Evolutionary conservation across 1,140 invertebrate genomes (phyloP), one percentile per base, ranked within the genome.

Genomic region (Nylanderia fulva): DNA sequence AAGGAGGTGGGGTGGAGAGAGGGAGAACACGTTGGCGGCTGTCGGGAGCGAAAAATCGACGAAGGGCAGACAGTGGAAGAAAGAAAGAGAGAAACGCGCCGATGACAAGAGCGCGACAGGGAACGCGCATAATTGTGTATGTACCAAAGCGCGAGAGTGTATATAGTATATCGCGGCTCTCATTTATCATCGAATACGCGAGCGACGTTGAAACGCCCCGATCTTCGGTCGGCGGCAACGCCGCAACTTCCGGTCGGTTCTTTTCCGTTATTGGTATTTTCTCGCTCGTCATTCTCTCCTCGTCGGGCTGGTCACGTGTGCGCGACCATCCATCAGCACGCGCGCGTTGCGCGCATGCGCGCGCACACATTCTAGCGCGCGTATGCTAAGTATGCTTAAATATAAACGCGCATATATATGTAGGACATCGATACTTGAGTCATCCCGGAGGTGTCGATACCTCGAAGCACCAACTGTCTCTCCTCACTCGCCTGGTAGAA

Each of bases 1-100:
- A 71, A n/a, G n/a, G n/a, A n/a, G n/a, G n/a, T n/a, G n/a, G n/a
- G n/a, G n/a, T n/a, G n/a, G n/a, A n/a, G n/a, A n/a, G n/a, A n/a
- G n/a, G 24, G 36, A 58, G 66, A 72, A 61, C 76, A 52, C 52
- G 60, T 60, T 48, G 21, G 42, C 21, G 45, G 48, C 58, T 45
- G 60, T 56, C 61, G 61, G n/a, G n/a, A 56, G 60, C 56, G 74
- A 84, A 84, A 80, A 80, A 80, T 80, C 64, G 52, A 24, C 45
- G 45, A 66, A 68, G 21, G 61, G 76, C 45, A 64, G 60, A 77
- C 63, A 21, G 21, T 48, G n/a, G 21, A 68, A 66, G 60, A 13
- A n/a, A 84, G 63, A 60, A 21, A 52, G 42, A 48, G 11, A 7
- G 6, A n/a, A 45, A 8, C 0, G 24, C n/a, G n/a, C n/a, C n/a